Evolutionary conservation across 2,113 vertebrate species (phyloP).

Genomic region (Scomber colias): DNA sequence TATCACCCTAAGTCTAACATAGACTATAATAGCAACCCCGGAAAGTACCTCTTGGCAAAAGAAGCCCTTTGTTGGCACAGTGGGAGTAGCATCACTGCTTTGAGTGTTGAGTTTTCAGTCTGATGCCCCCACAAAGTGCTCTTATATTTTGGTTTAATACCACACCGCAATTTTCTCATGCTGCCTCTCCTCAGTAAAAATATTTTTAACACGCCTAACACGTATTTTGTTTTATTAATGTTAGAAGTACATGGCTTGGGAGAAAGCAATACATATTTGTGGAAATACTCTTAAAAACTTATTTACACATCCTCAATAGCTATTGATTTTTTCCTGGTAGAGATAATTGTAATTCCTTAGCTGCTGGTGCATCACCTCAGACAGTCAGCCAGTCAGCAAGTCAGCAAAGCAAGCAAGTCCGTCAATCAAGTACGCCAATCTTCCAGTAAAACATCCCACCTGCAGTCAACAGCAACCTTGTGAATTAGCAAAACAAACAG

Average conservation of each 20-base stretch:
- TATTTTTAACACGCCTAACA: not conserved
- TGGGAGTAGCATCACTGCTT: not conserved
- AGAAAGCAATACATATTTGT: slow-evolving; percentile 11
- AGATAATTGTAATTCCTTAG: slow-evolving; percentile 46
- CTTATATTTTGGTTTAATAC: slow-evolving; percentile 5
- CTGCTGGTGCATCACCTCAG: slow-evolving; percentile 35
- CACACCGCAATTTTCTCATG: slow-evolving; percentile 10
- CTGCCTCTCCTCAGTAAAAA: slow-evolving; percentile 6
- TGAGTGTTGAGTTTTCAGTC: slow-evolving; percentile 10
- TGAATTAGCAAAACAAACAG: slow-evolving; percentile 34
- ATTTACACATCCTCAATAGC: slow-evolving; percentile 50
- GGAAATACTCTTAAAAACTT: slow-evolving; percentile 42
- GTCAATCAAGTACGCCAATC: slow-evolving; percentile 52
- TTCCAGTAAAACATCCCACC: slow-evolving; percentile 26
- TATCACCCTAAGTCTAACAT: not conserved
- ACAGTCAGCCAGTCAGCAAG: not conserved
- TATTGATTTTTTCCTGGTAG: slow-evolving; percentile 57
- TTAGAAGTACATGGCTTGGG: not conserved
- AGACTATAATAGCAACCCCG: not conserved
- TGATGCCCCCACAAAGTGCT: slow-evolving; percentile 26
- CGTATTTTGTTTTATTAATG: slow-evolving; percentile 40
- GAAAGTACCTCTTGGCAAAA: slow-evolving; percentile 4
- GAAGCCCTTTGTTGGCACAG: slow-evolving; percentile 14
- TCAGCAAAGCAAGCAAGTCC: slow-evolving; percentile 42
- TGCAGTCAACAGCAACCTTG: slow-evolving; percentile 24